A percentile compares a stretch with the other conserved stretches of the same genome.
These are phyloP conservation scores for Agriotes lineatus DNA, from an alignment of 2,888 invertebrate genomes.

Conservation along the genomic window DNA sequence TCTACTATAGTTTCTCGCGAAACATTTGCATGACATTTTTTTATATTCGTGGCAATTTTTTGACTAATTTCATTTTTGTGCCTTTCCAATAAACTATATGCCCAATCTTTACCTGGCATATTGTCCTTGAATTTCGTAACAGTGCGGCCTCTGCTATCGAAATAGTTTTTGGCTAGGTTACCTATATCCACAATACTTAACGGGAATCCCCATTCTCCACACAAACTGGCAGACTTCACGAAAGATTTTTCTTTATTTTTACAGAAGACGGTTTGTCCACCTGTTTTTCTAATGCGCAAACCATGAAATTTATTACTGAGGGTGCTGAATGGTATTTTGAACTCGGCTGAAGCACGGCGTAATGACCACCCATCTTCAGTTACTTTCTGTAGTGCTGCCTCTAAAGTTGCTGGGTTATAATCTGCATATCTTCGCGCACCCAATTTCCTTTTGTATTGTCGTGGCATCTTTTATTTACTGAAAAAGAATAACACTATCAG, in stretches of 20 bases:
- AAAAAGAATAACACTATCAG: background rate
- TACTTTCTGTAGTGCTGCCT: slow-evolving; percentile 12
- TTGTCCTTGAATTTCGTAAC: too few species aligned
- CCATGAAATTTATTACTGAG: slow-evolving; percentile 22
- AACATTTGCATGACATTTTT: slow-evolving; percentile 34
- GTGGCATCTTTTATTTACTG: background rate
- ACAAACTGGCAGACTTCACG: slow-evolving; percentile 6
- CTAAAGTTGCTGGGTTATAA: background rate
- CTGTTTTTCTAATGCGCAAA: slow-evolving; percentile 12
- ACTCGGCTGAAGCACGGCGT: slow-evolving; percentile 10
- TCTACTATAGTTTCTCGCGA: slow-evolving; percentile 40
- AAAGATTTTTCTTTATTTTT: slow-evolving; percentile 15
- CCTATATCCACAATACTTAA: slow-evolving; percentile 17
- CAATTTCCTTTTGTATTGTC: background rate
- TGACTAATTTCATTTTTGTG: slow-evolving; percentile 26
- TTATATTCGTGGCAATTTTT: slow-evolving; percentile 38
- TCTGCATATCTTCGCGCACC: slow-evolving; percentile 8
- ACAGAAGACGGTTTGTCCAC: slow-evolving; percentile 27
- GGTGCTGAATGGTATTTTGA: slow-evolving; percentile 30
- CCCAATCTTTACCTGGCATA: slow-evolving; percentile 42
- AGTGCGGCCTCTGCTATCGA: slow-evolving; percentile 37
- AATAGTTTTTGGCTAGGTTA: slow-evolving; percentile 17
- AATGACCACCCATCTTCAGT: background rate
- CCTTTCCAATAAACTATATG: slow-evolving; percentile 19
- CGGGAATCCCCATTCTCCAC: slow-evolving; percentile 48